Percentiles rank a stretch among this genome's conserved stretches.
phyloP scores from a whole-genome alignment of 2,888 invertebrate species.

The Rhagophthalmus giganteus region DNA sequence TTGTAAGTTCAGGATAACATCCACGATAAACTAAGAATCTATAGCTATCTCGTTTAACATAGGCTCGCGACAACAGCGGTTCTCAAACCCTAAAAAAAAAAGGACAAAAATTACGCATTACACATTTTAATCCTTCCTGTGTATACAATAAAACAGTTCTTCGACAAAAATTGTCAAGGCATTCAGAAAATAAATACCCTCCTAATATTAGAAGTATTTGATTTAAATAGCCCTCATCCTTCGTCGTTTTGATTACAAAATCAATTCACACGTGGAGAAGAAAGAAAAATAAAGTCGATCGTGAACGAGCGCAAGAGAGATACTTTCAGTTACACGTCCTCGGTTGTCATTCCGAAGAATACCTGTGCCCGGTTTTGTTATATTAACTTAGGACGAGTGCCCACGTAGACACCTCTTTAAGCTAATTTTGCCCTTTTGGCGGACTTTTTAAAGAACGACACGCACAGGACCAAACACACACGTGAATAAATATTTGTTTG shows the following conservation, averaged over 20 bases:
- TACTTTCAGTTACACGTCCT: neutral
- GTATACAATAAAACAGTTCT: no score
- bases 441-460: slow-evolving; percentile 18
- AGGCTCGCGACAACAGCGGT: slow-evolving; percentile 6
- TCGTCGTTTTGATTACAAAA: slow-evolving; percentile 9
- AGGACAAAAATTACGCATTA: no score
- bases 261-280: slow-evolving; percentile 11
- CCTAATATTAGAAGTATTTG: slow-evolving; percentile 22
- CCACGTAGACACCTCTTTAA: slow-evolving; percentile 29
- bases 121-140: no score
- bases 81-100: no score
- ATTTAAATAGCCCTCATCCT: slow-evolving; percentile 12
- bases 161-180: no score
- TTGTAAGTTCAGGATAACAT: slow-evolving; percentile 16
- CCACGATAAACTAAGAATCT: slow-evolving; percentile 14
- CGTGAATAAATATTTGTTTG: slow-evolving; percentile 24
- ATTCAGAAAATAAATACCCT: slow-evolving; percentile 26
- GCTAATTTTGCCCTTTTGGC: slow-evolving; percentile 33
- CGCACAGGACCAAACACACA: slow-evolving; percentile 12
- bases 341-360: slow-evolving; percentile 15
- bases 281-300: neutral
- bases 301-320: neutral
- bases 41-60: slow-evolving; percentile 10
- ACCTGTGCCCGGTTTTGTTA: slow-evolving; percentile 30
- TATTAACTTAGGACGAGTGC: slow-evolving; percentile 38